Conservation (phyloP, 2,113 vertebrate species). For the Dascyllus trimaculatus region DNA sequence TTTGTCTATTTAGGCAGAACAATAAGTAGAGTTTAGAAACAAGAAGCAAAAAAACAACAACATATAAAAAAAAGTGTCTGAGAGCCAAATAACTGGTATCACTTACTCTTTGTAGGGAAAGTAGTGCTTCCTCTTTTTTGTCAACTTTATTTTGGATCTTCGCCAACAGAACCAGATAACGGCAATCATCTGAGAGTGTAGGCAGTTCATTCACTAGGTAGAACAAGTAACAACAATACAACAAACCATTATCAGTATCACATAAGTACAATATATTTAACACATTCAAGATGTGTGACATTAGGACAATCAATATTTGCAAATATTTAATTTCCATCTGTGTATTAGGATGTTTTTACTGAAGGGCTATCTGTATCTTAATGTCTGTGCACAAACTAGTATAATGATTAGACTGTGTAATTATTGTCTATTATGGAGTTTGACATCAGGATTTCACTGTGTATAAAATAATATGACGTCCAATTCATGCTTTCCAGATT, state of each 20-base stretch:
- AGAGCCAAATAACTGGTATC: background rate
- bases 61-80: background rate
- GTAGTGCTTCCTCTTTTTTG: constrained; percentile 88
- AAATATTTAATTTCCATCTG: background rate
- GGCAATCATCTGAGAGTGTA: constrained; percentile 90
- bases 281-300: background rate
- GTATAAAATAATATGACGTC: constrained; percentile 1
- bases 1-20: background rate
- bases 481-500: too few species aligned
- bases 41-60: background rate
- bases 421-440: background rate
- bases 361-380: background rate
- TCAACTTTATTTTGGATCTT: constrained; percentile 93
- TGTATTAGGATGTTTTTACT: background rate
- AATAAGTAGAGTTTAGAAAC: background rate
- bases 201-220: constrained; percentile 89
- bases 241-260: background rate
- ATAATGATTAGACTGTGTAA: background rate
- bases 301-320: background rate
- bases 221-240: background rate
- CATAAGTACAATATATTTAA: background rate
- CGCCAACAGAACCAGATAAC: constrained; percentile 91
- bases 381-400: background rate
- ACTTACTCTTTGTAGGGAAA: constrained; percentile 91
- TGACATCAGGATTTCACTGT: background rate